phyloP scores from a whole-genome alignment of 2,113 vertebrate species.

The Amia ocellicauda region DNA sequence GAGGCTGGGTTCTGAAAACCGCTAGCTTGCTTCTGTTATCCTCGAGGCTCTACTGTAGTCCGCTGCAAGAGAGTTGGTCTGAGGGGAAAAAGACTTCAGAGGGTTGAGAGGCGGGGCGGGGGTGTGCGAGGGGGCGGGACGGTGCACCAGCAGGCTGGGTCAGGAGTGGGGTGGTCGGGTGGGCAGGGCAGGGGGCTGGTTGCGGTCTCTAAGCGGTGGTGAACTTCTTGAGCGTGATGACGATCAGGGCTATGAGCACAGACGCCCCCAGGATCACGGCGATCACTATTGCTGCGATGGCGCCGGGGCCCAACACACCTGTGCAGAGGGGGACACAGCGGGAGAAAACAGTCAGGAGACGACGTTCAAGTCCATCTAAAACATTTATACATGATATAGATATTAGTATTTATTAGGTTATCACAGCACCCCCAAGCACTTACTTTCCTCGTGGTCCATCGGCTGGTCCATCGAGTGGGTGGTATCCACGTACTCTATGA shows the following conservation, averaged over 20 bases:
- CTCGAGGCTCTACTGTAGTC: too few species aligned
- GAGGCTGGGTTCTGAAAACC: too few species aligned
- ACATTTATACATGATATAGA: too few species aligned
- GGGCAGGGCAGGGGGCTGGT: not conserved
- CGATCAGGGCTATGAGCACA: conserved; percentile 86
- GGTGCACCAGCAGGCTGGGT: not conserved
- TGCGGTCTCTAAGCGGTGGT: conserved; percentile 68
- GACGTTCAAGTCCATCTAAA: too few species aligned
- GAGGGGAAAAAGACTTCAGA: too few species aligned
- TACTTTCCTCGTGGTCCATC: conserved; percentile 65
- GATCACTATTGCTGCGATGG: conserved; percentile 92
- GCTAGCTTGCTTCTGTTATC: too few species aligned
- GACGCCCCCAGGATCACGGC: conserved; percentile 89
- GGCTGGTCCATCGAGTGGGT: conserved; percentile 60
- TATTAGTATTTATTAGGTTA: too few species aligned
- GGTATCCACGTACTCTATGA: conserved; percentile 65
- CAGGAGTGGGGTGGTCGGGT: not conserved
- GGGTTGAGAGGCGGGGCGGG: not conserved
- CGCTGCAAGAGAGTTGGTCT: too few species aligned
- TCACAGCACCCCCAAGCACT: conserved; percentile 5
- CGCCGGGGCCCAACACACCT: conserved; percentile 87
- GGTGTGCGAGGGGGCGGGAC: not conserved
- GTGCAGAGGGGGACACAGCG: conserved; percentile 24
- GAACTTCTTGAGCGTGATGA: conserved; percentile 90
- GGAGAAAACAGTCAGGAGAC: not conserved